A percentile compares a stretch with the other conserved stretches of the same genome.
Conservation (phyloP, 2,797 vertebrate genomes). For the Melanotaenia pygmaea region DNA sequence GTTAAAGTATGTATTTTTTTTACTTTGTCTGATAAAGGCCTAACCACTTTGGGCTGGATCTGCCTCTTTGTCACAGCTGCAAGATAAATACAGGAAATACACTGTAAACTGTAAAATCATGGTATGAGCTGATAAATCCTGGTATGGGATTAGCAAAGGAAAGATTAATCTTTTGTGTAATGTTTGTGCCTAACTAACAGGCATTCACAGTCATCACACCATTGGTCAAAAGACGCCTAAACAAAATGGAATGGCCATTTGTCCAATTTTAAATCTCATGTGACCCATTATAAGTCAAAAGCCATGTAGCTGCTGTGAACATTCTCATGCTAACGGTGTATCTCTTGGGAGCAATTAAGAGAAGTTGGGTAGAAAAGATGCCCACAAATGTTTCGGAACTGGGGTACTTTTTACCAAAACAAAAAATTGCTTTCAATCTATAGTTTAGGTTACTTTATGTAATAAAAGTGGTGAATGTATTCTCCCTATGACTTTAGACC, state of each 20-base stretch:
- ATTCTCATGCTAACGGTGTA: slow-evolving; percentile 7
- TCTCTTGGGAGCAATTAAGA: slow-evolving; percentile 16
- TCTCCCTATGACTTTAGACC: slow-evolving; percentile 67
- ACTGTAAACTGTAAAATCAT: slow-evolving; percentile 17
- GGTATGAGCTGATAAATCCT: slow-evolving; percentile 14
- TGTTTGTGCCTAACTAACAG: slow-evolving; percentile 17
- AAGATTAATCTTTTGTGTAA: slow-evolving; percentile 9
- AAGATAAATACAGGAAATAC: slow-evolving; percentile 51
- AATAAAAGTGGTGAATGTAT: slow-evolving; percentile 45
- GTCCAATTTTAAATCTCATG: slow-evolving; percentile 15
- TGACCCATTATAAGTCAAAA: slow-evolving; percentile 37
- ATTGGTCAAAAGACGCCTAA: slow-evolving; percentile 19
- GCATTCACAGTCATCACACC: slow-evolving; percentile 12
- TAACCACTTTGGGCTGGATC: slow-evolving; percentile 24
- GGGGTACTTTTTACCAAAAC: not conserved
- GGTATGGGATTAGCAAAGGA: slow-evolving; percentile 25
- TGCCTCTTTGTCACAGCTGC: slow-evolving; percentile 35
- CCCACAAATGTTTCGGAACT: not conserved
- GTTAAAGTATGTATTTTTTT: slow-evolving; percentile 52
- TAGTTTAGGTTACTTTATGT: not conserved
- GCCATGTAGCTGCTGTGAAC: slow-evolving; percentile 29
- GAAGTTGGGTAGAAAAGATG: slow-evolving; percentile 1
- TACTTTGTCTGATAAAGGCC: slow-evolving; percentile 36
- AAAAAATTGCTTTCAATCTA: not conserved
- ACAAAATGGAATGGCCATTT: slow-evolving; percentile 6